Base-by-base conservation (phyloP, 2,797 vertebrate genomes). In the Gymnoscopelus microlampas region DNA sequence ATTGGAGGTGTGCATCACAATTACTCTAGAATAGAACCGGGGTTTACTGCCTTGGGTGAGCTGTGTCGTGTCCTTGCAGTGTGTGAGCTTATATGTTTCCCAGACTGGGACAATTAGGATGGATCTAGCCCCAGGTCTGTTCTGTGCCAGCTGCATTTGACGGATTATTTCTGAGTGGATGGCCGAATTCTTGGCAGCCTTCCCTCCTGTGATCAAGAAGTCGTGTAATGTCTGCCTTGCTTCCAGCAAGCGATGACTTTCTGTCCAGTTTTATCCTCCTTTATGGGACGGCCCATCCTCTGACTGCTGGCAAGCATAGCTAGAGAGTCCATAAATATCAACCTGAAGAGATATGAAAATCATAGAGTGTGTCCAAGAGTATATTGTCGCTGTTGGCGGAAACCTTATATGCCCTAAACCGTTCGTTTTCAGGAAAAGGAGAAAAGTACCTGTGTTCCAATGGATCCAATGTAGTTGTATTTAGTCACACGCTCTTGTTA, bases 171-270 rank as follows among this genome's bases (percentile, higher is more conserved):
- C 57, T 44, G 63, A 66, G 68, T 19, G 23, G 56, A 72, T 32
- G 48, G 68, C 26, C 57, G 47, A 35, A 68, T 73, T 48, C 66
- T 63, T 70, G 62, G 60, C 24, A 5, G 19, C 58, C 47, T 72
- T 58, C 29, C 57, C 19, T 47, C 62, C 51, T 77, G 61, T 32
- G 66, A 80, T 68, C 26, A 63, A 81, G 74, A 77, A 44, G 39
- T 44, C 26, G 74, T 90, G 83, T 85, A 83, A 88, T 77, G 78
- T 84, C 64, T 62, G 69, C 35, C 35, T 75, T 32, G 66, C 56
- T 80, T 81, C 60, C 78, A 78, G 65, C 67, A 71, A 76, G 24
- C 6, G 0, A 63, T 71, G 63, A 58, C 63, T 39, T 68, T 77
- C 60, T 44, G 69, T 77, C 61, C 73, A 60, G 51, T 74, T 80